Evolutionary conservation across 35 echinoderm and acorn worm genomes (phyloP).

Genomic region (Apostichopus parvimensis): DNA sequence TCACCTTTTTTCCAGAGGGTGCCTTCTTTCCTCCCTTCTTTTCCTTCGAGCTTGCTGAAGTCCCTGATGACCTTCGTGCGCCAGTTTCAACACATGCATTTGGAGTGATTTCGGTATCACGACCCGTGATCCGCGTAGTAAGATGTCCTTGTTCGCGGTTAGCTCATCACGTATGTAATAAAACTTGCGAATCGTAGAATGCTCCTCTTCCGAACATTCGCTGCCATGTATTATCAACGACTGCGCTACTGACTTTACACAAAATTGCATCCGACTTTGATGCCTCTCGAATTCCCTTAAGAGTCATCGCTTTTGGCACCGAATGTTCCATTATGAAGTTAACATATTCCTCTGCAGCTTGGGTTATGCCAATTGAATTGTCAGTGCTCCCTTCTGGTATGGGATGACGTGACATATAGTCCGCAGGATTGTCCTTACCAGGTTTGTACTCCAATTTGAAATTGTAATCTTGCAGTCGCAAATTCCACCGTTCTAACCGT

Average conservation of each 20-base stretch:
- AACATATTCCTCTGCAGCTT: constrained; percentile 42
- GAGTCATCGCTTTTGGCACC: constrained; percentile 45
- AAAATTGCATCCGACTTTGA: not conserved
- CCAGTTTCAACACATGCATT: constrained; percentile 56
- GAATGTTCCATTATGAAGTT: constrained; percentile 17
- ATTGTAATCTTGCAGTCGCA: constrained; percentile 41
- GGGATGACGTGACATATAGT: constrained; percentile 33
- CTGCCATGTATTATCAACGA: not conserved
- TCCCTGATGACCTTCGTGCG: constrained; percentile 79
- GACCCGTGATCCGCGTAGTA: no score
- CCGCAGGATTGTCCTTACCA: constrained; percentile 44
- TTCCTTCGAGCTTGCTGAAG: constrained; percentile 20
- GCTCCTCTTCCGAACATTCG: not conserved
- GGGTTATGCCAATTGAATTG: not conserved
- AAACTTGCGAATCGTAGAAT: no score
- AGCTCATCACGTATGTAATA: no score
- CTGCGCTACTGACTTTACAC: constrained; percentile 13
- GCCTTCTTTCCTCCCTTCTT: constrained; percentile 3
- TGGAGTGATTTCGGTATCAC: constrained; percentile 49
- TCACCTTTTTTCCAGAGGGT: not conserved
- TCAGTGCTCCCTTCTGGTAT: not conserved
- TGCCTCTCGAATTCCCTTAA: constrained; percentile 3
- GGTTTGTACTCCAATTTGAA: constrained; percentile 51
- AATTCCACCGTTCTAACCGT: constrained; percentile 47
- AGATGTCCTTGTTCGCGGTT: no score